Evolutionary conservation across 2,113 vertebrate genomes (phyloP), one percentile per base, ranked within the genome.

Genomic region (Calyptommatus sinebrachiatus): DNA sequence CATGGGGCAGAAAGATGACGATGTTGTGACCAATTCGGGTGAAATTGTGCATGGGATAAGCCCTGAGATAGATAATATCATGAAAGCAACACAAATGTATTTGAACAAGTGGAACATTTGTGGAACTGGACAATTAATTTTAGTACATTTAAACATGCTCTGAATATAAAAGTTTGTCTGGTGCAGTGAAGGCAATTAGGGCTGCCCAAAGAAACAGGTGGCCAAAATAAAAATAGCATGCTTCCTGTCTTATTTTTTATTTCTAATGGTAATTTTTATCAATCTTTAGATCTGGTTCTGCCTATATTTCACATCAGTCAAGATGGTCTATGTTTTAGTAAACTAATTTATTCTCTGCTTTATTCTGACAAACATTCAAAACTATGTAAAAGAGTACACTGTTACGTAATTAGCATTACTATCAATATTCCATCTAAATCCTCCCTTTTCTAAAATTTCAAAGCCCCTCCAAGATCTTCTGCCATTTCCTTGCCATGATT

Each of bases 191-290:
- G n/a, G 66, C 80, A 70, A 63, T 76, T 62, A 81, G 35, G 14
- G 21, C 31, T 35, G 28, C 14, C 26, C 26, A 70, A 76, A 76
- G 14, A 70, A 76, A 24, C 50, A 81, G 66, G 70, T 71, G 73
- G 66, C 21, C 53, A 76, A 70, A 70, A 60, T 46, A 76, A 76
- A 81, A 60, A 61, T 53, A 74, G 68, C 24, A 60, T 68, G 24
- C 72, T 69, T 63, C n/a, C 66, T 50, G 70, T 76, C 10, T 35
- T 70, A 21, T 60, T 78, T 63, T 70, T 70, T 76, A 57, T 70
- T 71, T n/a, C n/a, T n/a, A n/a, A 57, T 81, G 65, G 50, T 69
- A 75, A 81, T 81, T 69, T 75, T 50, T 14, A n/a, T 46, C 62
- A 61, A 69, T 48, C 29, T 46, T 75, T 81, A 48, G 48, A 68